phyloP scores from a whole-genome alignment of 2,888 invertebrate genomes.

The Proisotoma minuta region DNA sequence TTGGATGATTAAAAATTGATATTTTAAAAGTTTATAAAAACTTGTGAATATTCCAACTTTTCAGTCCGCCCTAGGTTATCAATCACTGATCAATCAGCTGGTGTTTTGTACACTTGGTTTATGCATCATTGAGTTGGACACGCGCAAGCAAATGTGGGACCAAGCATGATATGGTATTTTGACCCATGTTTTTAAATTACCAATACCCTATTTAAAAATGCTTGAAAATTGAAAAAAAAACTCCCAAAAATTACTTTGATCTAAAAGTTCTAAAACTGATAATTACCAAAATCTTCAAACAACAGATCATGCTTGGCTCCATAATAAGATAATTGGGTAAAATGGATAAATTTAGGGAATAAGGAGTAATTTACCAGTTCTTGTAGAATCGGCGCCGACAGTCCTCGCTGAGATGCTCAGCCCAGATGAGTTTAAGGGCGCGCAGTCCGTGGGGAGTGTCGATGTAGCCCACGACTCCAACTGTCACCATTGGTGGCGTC shows the following conservation, averaged over 20 bases:
- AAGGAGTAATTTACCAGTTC: conserved; percentile 73
- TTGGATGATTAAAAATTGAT: too few species aligned
- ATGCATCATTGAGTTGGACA: conserved; percentile 42
- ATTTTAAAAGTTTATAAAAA: too few species aligned
- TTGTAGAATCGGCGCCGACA: conserved; percentile 98
- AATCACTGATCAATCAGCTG: conserved; percentile 43
- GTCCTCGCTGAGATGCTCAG: conserved; percentile 97
- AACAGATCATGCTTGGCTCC: neutral
- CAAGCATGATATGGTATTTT: neutral
- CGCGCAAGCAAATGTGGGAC: neutral
- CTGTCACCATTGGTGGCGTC: conserved; percentile 95
- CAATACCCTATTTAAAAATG: too few species aligned
- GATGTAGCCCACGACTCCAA: conserved; percentile 97
- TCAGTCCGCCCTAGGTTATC: conserved; percentile 47
- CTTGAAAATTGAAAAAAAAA: too few species aligned
- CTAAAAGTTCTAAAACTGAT: too few species aligned
- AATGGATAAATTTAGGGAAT: neutral
- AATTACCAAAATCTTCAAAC: too few species aligned
- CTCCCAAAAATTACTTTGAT: too few species aligned
- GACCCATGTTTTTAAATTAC: too few species aligned
- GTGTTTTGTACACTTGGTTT: conserved; percentile 42
- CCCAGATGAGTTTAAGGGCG: conserved; percentile 93
- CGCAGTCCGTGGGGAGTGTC: conserved; percentile 96
- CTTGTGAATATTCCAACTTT: conserved; percentile 24
- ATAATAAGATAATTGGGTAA: neutral